phyloP scores from a whole-genome alignment of 1,140 invertebrate genomes.

The Mesaphorura yosii region DNA sequence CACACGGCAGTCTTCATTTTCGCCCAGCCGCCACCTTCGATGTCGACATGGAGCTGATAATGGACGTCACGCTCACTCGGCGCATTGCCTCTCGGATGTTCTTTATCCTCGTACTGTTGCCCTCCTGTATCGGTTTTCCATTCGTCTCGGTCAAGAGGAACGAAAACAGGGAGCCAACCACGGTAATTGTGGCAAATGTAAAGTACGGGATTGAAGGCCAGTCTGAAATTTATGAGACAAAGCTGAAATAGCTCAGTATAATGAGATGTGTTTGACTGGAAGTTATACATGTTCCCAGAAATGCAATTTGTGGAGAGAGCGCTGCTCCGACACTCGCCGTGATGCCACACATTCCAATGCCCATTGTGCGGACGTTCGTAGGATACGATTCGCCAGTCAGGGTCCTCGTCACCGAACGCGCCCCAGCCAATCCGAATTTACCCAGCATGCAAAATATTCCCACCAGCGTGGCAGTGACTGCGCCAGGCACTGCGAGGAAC shows the following conservation, averaged over 20 bases:
- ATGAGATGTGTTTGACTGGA: neutral
- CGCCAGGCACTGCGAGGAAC: too few species aligned
- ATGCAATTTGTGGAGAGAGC: slow-evolving; percentile 5
- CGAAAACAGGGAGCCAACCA: neutral
- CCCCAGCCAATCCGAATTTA: slow-evolving; percentile 11
- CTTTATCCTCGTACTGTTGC: neutral
- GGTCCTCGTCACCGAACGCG: neutral
- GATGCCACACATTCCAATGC: neutral
- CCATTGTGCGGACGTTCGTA: neutral
- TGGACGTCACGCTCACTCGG: too few species aligned
- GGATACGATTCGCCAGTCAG: slow-evolving; percentile 9
- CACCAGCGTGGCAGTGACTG: neutral
- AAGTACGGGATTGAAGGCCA: slow-evolving; percentile 6
- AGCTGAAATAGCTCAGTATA: neutral
- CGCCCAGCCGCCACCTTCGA: too few species aligned
- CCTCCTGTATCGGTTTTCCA: neutral
- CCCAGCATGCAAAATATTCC: neutral
- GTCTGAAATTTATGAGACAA: neutral
- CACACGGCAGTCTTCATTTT: too few species aligned
- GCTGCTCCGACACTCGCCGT: neutral
- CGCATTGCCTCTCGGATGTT: too few species aligned
- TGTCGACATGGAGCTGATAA: too few species aligned
- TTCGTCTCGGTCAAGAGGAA: neutral
- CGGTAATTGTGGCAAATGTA: neutral
- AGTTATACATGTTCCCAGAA: neutral